These are phyloP conservation scores for Microhierax caerulescens DNA, from an alignment of 2,797 vertebrate genomes.

Conservation along the genomic window DNA sequence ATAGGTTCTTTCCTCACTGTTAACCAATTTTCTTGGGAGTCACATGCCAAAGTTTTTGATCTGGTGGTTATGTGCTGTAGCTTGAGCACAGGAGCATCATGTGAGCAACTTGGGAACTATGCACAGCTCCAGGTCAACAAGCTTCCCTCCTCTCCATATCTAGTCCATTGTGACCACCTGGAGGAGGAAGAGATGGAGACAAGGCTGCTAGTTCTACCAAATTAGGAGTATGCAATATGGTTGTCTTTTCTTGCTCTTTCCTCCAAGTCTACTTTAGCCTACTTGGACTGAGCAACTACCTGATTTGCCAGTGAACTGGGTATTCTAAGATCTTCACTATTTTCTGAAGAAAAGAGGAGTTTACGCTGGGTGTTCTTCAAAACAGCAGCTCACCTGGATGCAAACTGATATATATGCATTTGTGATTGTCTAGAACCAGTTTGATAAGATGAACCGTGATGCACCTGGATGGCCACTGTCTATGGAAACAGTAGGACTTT, in stretches of 20 bases:
- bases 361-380: background rate
- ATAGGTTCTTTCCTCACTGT: background rate
- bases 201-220: background rate
- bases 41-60: background rate
- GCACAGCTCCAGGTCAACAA: background rate
- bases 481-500: background rate
- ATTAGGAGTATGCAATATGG: no score
- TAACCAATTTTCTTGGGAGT: background rate
- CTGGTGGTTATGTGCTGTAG: background rate
- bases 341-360: background rate
- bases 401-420: background rate
- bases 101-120: background rate
- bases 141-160: background rate
- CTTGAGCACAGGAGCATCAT: background rate
- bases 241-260: background rate
- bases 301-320: background rate
- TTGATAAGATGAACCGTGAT: background rate
- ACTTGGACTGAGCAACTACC: background rate
- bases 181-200: background rate
- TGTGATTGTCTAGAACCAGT: background rate
- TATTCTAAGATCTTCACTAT: background rate
- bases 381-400: background rate
- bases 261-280: background rate
- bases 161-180: background rate
- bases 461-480: background rate